Percentiles rank a stretch among this genome's conserved stretches.
Conservation (phyloP, 2,888 invertebrate species). For the Peribatodes rhomboidaria region DNA sequence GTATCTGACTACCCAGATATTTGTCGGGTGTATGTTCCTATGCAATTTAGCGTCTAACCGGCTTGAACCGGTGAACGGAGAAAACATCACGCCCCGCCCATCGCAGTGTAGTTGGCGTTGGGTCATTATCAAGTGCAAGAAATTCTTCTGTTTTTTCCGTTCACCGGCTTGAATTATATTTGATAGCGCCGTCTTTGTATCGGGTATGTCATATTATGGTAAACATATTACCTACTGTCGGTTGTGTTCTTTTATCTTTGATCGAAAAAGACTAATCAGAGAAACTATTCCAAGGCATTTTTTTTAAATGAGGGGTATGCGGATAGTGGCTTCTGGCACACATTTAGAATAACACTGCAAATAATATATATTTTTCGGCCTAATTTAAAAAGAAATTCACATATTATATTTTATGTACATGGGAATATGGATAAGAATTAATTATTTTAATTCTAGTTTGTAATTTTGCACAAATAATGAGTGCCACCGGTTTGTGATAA, state of each 20-base stretch:
- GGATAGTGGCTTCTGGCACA: slow-evolving; percentile 69
- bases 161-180: too few relatives aligned
- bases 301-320: slow-evolving; percentile 49
- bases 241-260: neutral
- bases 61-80: too few relatives aligned
- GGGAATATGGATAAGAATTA: slow-evolving; percentile 36
- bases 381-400: slow-evolving; percentile 50
- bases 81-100: too few relatives aligned
- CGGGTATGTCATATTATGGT: too few relatives aligned
- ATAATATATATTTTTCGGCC: slow-evolving; percentile 51
- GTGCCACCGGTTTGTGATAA: slow-evolving; percentile 56
- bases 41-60: too few relatives aligned
- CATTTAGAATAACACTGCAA: slow-evolving; percentile 40
- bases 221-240: neutral
- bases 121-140: too few relatives aligned
- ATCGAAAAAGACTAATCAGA: neutral
- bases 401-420: slow-evolving; percentile 19
- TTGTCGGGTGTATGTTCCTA: too few relatives aligned
- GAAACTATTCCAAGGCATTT: neutral
- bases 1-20: neutral
- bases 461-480: slow-evolving; percentile 62
- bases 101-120: too few relatives aligned
- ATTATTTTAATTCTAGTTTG: slow-evolving; percentile 49
- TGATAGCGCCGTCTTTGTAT: too few relatives aligned
- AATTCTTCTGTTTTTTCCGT: too few relatives aligned